Percentiles rank a stretch among this genome's conserved stretches.
Evolutionary conservation across 2,113 vertebrate genomes (phyloP).

Genomic region (Pholis gunnellus): DNA sequence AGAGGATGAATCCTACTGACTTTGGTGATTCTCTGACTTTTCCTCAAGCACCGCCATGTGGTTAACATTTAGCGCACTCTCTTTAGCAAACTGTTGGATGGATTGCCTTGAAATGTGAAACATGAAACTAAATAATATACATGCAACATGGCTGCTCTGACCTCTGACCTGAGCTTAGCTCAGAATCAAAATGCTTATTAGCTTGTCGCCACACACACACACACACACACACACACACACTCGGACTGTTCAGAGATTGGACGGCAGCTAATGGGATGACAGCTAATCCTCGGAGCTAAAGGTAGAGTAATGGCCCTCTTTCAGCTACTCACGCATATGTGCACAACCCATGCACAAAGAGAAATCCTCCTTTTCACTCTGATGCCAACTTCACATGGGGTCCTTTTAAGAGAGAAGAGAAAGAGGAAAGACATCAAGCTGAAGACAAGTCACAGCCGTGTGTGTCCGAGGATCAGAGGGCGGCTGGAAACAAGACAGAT

Average conservation of each 20-base stretch:
- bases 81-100: not conserved
- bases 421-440: not conserved
- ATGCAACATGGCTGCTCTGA: not conserved
- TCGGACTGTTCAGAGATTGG: conserved; percentile 63
- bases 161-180: conserved; percentile 44
- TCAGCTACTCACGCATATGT: not conserved
- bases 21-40: not conserved
- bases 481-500: not conserved
- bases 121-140: not conserved
- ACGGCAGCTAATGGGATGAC: conserved; percentile 75
- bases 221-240: conserved; percentile 10
- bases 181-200: conserved; percentile 53
- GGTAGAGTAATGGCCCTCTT: conserved; percentile 44
- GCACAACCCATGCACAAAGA: conserved; percentile 3
- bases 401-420: conserved; percentile 1
- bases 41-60: not conserved
- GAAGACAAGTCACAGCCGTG: not conserved
- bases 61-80: not conserved
- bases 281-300: conserved; percentile 74
- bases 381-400: not conserved
- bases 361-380: not conserved
- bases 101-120: not conserved
- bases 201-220: conserved; percentile 26
- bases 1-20: not conserved
- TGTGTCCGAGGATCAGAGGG: not conserved